Evolutionary conservation across 2,113 vertebrate species (phyloP).

Genomic region (Guaruba guarouba): DNA sequence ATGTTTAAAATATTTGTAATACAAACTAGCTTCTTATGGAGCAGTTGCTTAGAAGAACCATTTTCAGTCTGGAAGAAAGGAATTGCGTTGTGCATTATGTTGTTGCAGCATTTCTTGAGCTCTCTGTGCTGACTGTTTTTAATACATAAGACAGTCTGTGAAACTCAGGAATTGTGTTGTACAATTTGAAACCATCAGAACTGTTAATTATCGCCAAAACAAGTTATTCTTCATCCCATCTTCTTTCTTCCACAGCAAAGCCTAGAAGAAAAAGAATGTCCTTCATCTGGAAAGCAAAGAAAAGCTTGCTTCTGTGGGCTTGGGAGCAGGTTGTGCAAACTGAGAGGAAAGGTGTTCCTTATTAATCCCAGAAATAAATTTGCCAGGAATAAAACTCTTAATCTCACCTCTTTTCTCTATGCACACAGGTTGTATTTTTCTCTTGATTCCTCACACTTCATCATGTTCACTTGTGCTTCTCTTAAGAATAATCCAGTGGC

Average conservation of each 20-base stretch:
- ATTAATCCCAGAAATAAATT: background rate
- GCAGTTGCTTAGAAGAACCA: background rate
- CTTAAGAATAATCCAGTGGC: background rate
- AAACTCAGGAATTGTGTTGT: background rate
- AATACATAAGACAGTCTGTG: background rate
- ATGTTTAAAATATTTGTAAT: background rate
- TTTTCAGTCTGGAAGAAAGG: background rate
- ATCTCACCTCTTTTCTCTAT: background rate
- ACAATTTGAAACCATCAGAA: background rate
- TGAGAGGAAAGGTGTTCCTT: background rate
- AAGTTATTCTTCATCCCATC: background rate
- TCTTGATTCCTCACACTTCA: background rate
- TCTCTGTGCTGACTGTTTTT: background rate
- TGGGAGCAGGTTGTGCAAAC: background rate
- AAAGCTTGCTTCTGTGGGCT: background rate
- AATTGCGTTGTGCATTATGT: background rate
- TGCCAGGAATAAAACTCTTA: background rate
- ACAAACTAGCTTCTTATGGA: background rate
- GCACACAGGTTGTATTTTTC: background rate
- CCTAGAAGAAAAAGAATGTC: background rate
- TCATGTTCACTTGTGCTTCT: background rate
- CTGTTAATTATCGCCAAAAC: background rate
- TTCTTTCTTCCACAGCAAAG: background rate
- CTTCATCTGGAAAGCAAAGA: background rate
- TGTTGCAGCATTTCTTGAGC: background rate